Evolutionary conservation across 2,797 vertebrate species (phyloP), one percentile per base, ranked within the genome.

Genomic region (Chromis chromis): DNA sequence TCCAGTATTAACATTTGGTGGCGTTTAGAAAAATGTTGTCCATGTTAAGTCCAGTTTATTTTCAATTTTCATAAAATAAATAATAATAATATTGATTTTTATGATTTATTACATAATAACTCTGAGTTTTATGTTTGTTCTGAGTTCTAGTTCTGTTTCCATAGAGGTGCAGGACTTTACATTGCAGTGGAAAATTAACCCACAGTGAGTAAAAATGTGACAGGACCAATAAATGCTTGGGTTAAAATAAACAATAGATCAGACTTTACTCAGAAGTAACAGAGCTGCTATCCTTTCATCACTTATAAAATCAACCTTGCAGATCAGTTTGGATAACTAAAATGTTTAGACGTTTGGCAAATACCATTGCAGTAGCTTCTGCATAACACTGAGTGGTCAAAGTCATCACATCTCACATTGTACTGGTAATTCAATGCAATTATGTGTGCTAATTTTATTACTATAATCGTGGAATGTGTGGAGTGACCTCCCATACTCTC

Each of bases 281-380:
- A 28, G 31, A 49, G 53, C 48, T 64, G 49, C 46, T 66, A 24
- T 25, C n/a, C 11, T 39, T 71, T 56, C 19, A 61, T 61, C 68
- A 61, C 12, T 59, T 44, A 10, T 22, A 63, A 49, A 6, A 9
- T 24, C 24, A 40, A n/a, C 64, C 58, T 48, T 49, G n/a, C 33
- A 64, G 48, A 65, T 58, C 19, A 7, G 13, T 57, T 27, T n/a
- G n/a, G n/a, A n/a, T n/a, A n/a, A n/a, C 27, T 28, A 6, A 68
- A 71, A 64, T 46, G 48, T 71, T 76, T 24, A 25, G 24, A 63
- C 22, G 2, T 25, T 44, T 65, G 44, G 40, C 6, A 46, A 46
- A 46, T n/a, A 7, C n/a, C 16, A 46, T n/a, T n/a, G 44, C 14
- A n/a, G 19, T 19, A n/a, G 44, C 17, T 46, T 17, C 44, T 50